These are phyloP conservation scores for Polyodon spathula DNA, from an alignment of 2,113 vertebrate genomes.

Conservation along the genomic window DNA sequence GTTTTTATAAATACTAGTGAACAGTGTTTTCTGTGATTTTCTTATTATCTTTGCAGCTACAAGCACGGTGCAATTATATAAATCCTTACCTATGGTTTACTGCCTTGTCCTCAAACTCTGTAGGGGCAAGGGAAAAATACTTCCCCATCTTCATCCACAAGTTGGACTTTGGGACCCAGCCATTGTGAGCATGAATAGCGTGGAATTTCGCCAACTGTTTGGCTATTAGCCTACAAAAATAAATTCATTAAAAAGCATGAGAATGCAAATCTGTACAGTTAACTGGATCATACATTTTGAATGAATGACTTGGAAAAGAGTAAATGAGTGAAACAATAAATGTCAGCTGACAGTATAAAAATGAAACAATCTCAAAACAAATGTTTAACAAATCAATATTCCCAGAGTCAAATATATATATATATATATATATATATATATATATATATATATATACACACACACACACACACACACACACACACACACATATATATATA, in stretches of 20 bases:
- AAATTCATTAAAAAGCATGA: conserved; percentile 8
- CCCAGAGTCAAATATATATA: too few relatives aligned
- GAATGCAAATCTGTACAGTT: background rate
- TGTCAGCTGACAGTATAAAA: too few relatives aligned
- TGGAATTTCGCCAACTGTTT: conserved; percentile 93
- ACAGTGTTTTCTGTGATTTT: too few relatives aligned
- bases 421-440: too few relatives aligned
- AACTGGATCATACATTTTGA: background rate
- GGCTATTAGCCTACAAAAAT: conserved; percentile 74
- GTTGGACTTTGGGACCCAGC: conserved; percentile 93
- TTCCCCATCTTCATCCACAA: conserved; percentile 92
- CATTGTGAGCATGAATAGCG: conserved; percentile 93
- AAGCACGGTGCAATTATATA: background rate
- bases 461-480: too few relatives aligned
- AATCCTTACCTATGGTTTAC: conserved; percentile 66
- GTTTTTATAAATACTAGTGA: too few relatives aligned
- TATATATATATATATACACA: too few relatives aligned
- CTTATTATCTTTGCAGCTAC: too few relatives aligned
- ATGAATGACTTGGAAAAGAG: background rate
- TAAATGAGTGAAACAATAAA: background rate
- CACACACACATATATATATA: too few relatives aligned
- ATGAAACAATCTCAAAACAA: background rate
- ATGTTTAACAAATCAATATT: background rate
- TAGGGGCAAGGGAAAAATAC: conserved; percentile 86
- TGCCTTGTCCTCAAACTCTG: conserved; percentile 69